phyloP scores from a whole-genome alignment of 1,140 invertebrate genomes.

The Triops cancriformis region DNA sequence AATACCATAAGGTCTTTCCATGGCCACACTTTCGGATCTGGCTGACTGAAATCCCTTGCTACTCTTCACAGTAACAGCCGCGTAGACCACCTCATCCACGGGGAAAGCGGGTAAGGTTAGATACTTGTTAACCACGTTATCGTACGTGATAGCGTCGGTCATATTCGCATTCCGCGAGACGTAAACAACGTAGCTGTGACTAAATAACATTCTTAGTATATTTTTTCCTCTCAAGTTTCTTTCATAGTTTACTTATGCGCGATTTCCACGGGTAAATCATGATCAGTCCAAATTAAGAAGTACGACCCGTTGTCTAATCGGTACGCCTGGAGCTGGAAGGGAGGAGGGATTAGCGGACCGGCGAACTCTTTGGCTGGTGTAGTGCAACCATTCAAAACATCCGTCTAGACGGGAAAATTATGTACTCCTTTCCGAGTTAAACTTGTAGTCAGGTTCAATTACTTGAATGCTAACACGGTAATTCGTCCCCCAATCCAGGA shows the following conservation, averaged over 20 bases:
- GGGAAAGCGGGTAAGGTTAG: neutral
- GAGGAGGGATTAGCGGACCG: constrained; percentile 52
- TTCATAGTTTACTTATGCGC: neutral
- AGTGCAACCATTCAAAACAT: neutral
- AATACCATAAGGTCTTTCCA: constrained; percentile 42
- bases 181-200: constrained; percentile 54
- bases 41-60: constrained; percentile 54
- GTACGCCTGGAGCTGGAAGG: constrained; percentile 52
- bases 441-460: neutral
- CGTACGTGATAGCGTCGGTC: neutral
- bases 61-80: constrained; percentile 53
- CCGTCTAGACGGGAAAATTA: neutral
- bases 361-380: constrained; percentile 36
- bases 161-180: constrained; percentile 46
- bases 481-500: neutral
- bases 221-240: constrained; percentile 18
- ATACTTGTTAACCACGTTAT: neutral
- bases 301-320: constrained; percentile 48
- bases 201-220: constrained; percentile 36
- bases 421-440: neutral
- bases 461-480: neutral
- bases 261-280: constrained; percentile 31
- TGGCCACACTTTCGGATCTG: constrained; percentile 50
- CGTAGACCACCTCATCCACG: constrained; percentile 37
- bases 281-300: constrained; percentile 53